Evolutionary conservation across 2,797 vertebrate species (phyloP).

Genomic region (Clarias platycephalus): DNA sequence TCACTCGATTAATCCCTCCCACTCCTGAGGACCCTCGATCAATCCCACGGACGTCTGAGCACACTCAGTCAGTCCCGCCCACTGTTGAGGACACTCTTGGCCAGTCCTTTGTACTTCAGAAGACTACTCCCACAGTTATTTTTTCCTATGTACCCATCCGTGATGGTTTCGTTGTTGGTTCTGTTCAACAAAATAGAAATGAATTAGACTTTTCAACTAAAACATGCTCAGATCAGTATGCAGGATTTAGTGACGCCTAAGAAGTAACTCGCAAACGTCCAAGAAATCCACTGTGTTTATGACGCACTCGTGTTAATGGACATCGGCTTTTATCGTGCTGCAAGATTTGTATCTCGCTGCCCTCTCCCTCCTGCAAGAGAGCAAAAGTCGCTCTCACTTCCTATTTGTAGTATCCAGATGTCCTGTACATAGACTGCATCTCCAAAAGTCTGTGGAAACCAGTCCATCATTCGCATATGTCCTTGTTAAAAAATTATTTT

Average conservation of each 20-base stretch:
- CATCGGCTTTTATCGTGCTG: neutral
- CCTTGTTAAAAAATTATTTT: neutral
- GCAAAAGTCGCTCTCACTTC: neutral
- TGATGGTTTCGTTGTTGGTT: neutral
- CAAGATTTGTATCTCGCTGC: neutral
- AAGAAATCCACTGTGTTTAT: neutral
- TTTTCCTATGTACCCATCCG: neutral
- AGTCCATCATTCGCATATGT: neutral
- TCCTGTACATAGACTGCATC: neutral
- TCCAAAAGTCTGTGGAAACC: neutral
- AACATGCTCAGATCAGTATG: neutral
- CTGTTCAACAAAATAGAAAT: neutral
- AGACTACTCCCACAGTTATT: neutral
- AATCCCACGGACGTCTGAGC: neutral
- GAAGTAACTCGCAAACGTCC: neutral
- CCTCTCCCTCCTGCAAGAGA: neutral
- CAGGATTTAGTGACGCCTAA: neutral
- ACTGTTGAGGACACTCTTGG: neutral
- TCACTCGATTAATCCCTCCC: too few relatives aligned
- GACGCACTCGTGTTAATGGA: neutral
- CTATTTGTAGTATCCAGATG: neutral
- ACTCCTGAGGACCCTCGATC: neutral
- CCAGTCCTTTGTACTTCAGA: neutral
- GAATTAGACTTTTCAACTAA: neutral
- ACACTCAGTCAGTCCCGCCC: neutral